These are phyloP conservation scores for Kradibia gibbosae DNA, from an alignment of 1,140 invertebrate species.

Conservation along the genomic window DNA sequence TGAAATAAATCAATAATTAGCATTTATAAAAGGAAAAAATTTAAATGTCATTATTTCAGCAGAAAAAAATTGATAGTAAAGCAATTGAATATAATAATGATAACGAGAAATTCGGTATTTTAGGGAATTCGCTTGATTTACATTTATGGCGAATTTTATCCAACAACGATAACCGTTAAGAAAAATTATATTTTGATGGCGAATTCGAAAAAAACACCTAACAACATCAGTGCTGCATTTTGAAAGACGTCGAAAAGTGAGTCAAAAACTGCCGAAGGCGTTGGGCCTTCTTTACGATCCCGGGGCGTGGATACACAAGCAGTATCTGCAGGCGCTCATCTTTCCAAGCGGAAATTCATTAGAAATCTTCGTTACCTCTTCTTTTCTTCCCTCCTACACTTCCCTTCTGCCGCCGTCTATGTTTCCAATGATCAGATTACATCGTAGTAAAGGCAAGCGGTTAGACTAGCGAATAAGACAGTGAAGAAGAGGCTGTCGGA, in stretches of 20 bases:
- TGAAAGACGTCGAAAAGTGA: conserved; percentile 11
- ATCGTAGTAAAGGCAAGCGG: conserved; percentile 33
- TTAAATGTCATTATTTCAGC: not conserved
- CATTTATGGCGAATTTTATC: not conserved
- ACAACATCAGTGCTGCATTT: not conserved
- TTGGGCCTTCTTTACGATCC: conserved; percentile 13
- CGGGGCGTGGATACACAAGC: conserved; percentile 22
- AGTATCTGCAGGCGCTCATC: conserved; percentile 24
- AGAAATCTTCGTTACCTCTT: not conserved
- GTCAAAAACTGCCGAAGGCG: conserved; percentile 13
- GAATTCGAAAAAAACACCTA: not conserved
- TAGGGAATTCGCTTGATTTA: not conserved
- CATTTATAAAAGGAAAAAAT: not conserved
- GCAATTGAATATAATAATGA: not conserved
- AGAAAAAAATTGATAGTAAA: not conserved
- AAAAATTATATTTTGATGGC: not conserved
- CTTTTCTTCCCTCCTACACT: not conserved
- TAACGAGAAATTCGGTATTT: not conserved
- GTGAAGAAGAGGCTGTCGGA: not conserved
- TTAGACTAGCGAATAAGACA: not conserved
- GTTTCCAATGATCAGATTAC: not conserved
- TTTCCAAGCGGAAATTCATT: conserved; percentile 49
- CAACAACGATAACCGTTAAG: conserved; percentile 2
- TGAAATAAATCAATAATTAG: not conserved
- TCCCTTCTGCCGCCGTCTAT: not conserved